Evolutionary conservation across 2,797 vertebrate genomes (phyloP).

Genomic region (Acanthurus tractus): DNA sequence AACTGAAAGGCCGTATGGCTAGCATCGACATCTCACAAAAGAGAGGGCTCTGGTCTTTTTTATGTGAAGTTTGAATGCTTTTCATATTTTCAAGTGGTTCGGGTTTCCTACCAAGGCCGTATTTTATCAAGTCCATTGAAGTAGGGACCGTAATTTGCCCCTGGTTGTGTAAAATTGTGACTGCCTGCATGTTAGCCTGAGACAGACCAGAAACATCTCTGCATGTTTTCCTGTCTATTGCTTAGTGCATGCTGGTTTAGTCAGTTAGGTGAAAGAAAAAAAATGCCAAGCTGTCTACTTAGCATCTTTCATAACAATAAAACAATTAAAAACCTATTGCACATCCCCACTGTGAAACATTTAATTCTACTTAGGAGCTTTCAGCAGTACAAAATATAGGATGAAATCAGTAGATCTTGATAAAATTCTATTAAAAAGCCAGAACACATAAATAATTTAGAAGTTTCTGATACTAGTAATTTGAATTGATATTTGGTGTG

Average conservation of each 20-base stretch:
- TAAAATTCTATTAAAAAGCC: not conserved
- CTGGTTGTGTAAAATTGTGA: not conserved
- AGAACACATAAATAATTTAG: not conserved
- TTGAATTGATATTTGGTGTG: not conserved
- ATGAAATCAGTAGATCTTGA: not conserved
- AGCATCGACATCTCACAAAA: not conserved
- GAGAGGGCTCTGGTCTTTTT: not conserved
- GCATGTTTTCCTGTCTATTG: conserved; percentile 15
- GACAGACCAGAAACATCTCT: not conserved
- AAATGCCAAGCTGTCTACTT: not conserved
- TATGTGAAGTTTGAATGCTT: too few species aligned
- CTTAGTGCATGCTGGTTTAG: not conserved
- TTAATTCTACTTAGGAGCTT: too few species aligned
- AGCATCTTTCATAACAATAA: not conserved
- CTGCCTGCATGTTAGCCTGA: conserved; percentile 1
- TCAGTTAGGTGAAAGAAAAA: not conserved
- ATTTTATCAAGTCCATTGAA: conserved; percentile 5
- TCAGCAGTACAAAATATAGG: too few species aligned
- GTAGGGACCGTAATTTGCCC: not conserved
- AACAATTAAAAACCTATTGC: not conserved
- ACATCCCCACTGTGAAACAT: not conserved
- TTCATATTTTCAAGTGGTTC: not conserved
- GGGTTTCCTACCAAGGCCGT: not conserved
- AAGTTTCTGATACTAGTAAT: not conserved
- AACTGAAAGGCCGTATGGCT: not conserved